Evolutionary conservation across 1,140 invertebrate genomes (phyloP), one percentile per base, ranked within the genome.

Genomic region (Drosophila bocqueti): DNA sequence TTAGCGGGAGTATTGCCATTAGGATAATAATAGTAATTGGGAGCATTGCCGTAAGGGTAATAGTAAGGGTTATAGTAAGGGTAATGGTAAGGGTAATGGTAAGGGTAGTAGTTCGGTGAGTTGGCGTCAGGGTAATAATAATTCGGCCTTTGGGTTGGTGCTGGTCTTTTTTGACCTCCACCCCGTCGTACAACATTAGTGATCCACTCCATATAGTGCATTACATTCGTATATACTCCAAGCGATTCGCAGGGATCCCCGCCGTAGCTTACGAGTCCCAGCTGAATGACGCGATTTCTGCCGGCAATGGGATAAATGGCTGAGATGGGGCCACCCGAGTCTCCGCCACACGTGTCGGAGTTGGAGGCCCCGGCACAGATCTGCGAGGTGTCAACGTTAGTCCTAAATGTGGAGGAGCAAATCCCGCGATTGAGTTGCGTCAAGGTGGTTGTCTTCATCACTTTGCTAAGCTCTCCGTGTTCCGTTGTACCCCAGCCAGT

Each of bases 261-360:
- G 13, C 59, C 64, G 16, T 67, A 67, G 8, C 64, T 67, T 24
- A 67, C 59, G 0, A 67, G 15, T 5, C 58, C 58, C 9, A 67
- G 6, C 34, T 67, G 64, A 40, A 64, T 1, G 6, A 64, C 59
- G 0, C 64, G 42, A 1, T 6, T n/a, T 0, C 1, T 10, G 6
- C 43, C 43, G 10, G 0, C n/a, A 16, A 47, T 21, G 11, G 4
- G 0, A 26, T 29, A 24, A 2, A 0, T 40, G 0, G 42, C 31
- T 3, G 21, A 31, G 3, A 67, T 9, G 6, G 64, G 64, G 2
- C 64, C 42, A 1, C 64, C 64, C 4, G 59, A 67, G 16, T 47
- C 59, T 3, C 59, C 64, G 1, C 0, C 3, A 24, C 64, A 66
- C 13, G 42, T 29, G 13, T 16, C 2, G 1, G 40, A 29, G 9